Conservation (phyloP, 1,140 invertebrate species). For the Telenomus remus region DNA sequence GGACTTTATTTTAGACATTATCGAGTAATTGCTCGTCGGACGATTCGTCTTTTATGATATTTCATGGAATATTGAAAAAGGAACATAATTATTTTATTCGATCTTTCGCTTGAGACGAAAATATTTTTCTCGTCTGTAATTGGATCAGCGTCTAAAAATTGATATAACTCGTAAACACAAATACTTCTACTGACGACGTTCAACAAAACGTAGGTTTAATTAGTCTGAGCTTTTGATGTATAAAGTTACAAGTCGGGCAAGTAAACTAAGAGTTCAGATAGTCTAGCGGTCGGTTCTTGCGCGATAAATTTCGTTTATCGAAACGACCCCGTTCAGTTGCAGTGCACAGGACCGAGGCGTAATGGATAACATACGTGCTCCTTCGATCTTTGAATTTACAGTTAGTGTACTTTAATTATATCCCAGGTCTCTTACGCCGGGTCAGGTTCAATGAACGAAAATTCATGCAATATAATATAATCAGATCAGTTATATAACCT, state of each 20-base stretch:
- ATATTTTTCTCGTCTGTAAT: too few relatives aligned
- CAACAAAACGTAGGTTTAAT: constrained; percentile 3
- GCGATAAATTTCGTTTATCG: constrained; percentile 59
- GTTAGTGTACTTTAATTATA: constrained; percentile 44
- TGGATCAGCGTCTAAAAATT: too few relatives aligned
- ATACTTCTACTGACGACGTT: background rate
- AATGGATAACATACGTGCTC: constrained; percentile 42
- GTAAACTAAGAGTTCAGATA: constrained; percentile 38
- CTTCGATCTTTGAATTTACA: constrained; percentile 44
- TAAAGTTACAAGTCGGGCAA: constrained; percentile 26
- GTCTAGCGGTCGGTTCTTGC: constrained; percentile 28
- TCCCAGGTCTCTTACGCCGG: constrained; percentile 39
- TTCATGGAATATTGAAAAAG: too few relatives aligned
- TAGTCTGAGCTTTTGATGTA: constrained; percentile 29
- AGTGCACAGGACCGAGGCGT: constrained; percentile 14
- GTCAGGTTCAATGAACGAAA: constrained; percentile 42
- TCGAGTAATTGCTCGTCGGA: too few relatives aligned
- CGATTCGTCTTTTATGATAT: too few relatives aligned
- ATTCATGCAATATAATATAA: constrained; percentile 32
- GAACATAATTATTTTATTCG: too few relatives aligned
- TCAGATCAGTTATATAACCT: constrained; percentile 23
- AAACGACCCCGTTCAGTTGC: constrained; percentile 38
- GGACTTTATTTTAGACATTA: too few relatives aligned
- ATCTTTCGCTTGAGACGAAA: too few relatives aligned
- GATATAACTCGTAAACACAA: too few relatives aligned